A percentile compares a stretch with the other conserved stretches of the same genome.
Evolutionary conservation across 2,888 invertebrate species (phyloP).

Genomic region (Tetrapedia diversipes): DNA sequence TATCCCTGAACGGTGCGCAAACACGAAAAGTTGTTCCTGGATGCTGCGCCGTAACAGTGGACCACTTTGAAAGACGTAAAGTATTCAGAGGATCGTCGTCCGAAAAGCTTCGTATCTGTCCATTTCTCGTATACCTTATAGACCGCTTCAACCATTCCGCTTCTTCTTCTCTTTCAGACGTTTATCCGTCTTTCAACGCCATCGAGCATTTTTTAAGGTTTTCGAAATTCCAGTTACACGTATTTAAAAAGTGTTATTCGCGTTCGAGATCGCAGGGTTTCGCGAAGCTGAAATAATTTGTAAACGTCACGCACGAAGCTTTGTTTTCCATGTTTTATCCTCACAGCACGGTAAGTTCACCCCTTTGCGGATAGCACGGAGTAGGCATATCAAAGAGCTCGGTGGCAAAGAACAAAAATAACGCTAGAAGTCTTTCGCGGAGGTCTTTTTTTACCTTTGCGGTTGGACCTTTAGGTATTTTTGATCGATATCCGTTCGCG

Average conservation of each 20-base stretch:
- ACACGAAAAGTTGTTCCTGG: neutral
- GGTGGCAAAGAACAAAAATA: neutral
- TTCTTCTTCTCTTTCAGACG: too few relatives aligned
- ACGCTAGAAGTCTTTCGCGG: conserved; percentile 18
- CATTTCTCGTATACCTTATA: neutral
- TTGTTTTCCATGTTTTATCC: neutral
- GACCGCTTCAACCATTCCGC: neutral
- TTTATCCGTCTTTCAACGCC: too few relatives aligned
- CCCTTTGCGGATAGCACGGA: neutral
- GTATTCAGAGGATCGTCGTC: conserved; percentile 21
- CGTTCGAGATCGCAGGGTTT: too few relatives aligned
- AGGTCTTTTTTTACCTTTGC: conserved; percentile 22
- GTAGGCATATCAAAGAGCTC: conserved; percentile 25
- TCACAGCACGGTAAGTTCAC: neutral
- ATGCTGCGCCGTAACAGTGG: neutral
- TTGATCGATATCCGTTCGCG: conserved; percentile 51
- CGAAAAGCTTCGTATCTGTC: conserved; percentile 1
- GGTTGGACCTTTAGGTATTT: conserved; percentile 21
- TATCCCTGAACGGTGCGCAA: neutral
- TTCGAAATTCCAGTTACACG: too few relatives aligned
- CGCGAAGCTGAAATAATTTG: too few relatives aligned
- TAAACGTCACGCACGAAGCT: neutral
- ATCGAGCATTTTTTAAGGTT: too few relatives aligned
- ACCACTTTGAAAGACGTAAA: conserved; percentile 14
- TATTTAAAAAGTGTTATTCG: too few relatives aligned